A percentile compares a stretch with the other conserved stretches of the same genome.
These are phyloP conservation scores for Fulica atra DNA, from an alignment of 2,113 vertebrate species.

Conservation along the genomic window DNA sequence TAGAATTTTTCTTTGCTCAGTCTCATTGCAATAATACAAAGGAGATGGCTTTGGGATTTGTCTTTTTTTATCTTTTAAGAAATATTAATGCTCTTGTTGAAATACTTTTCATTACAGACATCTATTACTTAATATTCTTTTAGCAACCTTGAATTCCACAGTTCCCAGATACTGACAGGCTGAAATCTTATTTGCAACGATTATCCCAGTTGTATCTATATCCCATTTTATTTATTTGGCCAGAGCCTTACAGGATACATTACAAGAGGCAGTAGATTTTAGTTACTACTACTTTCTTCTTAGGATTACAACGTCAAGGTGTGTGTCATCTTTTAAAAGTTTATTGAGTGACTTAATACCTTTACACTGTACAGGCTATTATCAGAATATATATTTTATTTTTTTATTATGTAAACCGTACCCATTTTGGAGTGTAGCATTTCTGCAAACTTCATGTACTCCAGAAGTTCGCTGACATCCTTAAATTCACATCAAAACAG, in stretches of 20 bases:
- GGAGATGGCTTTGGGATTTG: slow-evolving; percentile 10
- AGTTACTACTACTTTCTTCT: background rate
- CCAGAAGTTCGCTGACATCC: background rate
- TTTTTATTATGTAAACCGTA: background rate
- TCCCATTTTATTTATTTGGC: background rate
- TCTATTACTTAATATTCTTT: slow-evolving; percentile 10
- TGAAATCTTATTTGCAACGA: background rate
- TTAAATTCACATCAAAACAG: background rate
- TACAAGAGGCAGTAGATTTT: background rate
- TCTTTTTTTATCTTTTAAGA: background rate
- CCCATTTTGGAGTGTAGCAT: background rate
- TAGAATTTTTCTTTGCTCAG: slow-evolving; percentile 20
- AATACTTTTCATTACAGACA: slow-evolving; percentile 44
- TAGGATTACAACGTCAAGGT: background rate
- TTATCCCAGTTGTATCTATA: background rate
- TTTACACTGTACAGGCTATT: background rate
- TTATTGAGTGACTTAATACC: background rate
- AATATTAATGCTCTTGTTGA: slow-evolving; percentile 46
- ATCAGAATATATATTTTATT: background rate
- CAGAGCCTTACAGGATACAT: background rate
- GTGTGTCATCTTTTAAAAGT: background rate
- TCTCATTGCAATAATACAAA: slow-evolving; percentile 8
- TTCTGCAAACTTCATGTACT: background rate
- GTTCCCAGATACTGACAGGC: background rate
- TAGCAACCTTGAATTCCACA: slow-evolving; percentile 37